Conservation (phyloP, 2,797 vertebrate species). For the Cossypha polioptera region DNA sequence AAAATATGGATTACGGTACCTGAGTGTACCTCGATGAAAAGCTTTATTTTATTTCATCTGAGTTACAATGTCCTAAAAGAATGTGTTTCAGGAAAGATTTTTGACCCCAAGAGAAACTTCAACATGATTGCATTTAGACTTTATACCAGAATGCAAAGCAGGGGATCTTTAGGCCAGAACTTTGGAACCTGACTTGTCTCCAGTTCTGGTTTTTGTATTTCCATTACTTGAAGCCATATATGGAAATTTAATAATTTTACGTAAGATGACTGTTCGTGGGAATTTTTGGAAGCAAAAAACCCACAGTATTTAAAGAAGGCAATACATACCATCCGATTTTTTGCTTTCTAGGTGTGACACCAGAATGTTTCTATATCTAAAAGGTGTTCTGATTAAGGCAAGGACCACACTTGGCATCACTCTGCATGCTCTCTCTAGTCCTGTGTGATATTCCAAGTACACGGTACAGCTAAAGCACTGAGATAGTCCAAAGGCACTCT, state of each 20-base stretch:
- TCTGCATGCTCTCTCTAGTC: not conserved
- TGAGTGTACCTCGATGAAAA: not conserved
- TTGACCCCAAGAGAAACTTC: not conserved
- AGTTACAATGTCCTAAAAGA: not conserved
- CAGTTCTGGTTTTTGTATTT: not conserved
- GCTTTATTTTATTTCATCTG: not conserved
- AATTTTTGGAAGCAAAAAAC: not conserved
- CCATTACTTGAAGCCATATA: not conserved
- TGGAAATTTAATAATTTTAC: not conserved
- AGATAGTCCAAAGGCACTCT: not conserved
- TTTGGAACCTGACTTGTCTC: not conserved
- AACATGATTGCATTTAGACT: not conserved
- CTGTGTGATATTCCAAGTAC: not conserved
- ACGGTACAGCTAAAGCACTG: not conserved
- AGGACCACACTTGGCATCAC: not conserved
- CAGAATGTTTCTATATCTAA: not conserved
- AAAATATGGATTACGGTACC: not conserved
- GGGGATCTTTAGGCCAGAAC: not conserved
- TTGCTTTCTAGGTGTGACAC: not conserved
- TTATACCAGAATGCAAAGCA: not conserved
- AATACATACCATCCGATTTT: not conserved
- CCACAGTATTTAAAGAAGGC: not conserved
- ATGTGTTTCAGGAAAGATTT: not conserved
- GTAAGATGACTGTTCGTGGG: not conserved
- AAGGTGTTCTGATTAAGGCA: not conserved